phyloP scores from a whole-genome alignment of 2,888 invertebrate genomes.

The Listrodromus nycthemerus region DNA sequence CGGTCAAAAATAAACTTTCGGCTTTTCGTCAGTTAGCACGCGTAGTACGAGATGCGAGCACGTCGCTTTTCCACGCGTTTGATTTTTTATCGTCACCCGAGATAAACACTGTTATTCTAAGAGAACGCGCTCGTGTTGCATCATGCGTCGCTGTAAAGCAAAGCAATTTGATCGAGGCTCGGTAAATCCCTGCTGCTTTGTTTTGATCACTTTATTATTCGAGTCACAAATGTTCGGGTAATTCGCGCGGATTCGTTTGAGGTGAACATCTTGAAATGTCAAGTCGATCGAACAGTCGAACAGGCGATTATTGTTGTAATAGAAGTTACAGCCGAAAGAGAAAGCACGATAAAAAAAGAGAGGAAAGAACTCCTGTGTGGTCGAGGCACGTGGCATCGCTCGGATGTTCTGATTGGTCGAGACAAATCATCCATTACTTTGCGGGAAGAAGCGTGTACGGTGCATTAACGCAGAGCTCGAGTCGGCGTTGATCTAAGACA shows the following conservation, averaged over 20 bases:
- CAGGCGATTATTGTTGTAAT: not conserved
- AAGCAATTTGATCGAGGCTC: constrained; percentile 2
- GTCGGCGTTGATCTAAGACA: not conserved
- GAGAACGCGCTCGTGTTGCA: not conserved
- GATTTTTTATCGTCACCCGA: not conserved
- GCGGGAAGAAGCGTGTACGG: constrained; percentile 7
- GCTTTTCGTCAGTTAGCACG: constrained; percentile 52
- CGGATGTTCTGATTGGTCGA: constrained; percentile 73
- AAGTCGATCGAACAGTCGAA: not conserved
- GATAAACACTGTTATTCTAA: not conserved
- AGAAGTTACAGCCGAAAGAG: not conserved
- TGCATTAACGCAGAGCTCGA: not conserved
- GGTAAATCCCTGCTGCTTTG: not conserved
- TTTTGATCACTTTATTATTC: not conserved
- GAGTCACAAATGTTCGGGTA: not conserved
- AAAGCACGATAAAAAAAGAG: constrained; percentile 16
- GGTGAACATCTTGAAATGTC: constrained; percentile 12
- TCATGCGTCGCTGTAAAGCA: not conserved
- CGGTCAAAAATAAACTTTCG: constrained; percentile 67
- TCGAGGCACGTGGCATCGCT: constrained; percentile 72
- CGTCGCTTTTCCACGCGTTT: constrained; percentile 67
- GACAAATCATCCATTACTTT: constrained; percentile 64
- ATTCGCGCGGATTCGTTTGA: not conserved
- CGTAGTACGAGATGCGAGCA: constrained; percentile 51
- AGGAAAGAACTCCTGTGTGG: constrained; percentile 17